A percentile compares a stretch with the other conserved stretches of the same genome.
Evolutionary conservation across 2,113 vertebrate species (phyloP).

Genomic region (Ochotona curzoniae): DNA sequence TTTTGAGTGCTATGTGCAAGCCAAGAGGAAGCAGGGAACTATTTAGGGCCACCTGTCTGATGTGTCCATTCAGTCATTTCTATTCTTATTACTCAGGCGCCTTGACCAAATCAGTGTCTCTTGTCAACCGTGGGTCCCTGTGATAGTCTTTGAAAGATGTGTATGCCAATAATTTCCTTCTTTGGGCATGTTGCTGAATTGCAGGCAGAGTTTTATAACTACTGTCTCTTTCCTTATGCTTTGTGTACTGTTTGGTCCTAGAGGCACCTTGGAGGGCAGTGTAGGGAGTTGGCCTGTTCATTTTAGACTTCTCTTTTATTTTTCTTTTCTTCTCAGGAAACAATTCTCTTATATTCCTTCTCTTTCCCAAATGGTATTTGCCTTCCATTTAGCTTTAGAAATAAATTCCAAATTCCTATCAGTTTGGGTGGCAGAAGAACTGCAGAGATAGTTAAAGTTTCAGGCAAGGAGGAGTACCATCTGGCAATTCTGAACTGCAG

Average conservation of each 20-base stretch:
- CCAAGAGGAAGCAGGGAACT: background rate
- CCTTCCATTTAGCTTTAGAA: background rate
- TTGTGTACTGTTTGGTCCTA: no score
- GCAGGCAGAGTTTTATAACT: background rate
- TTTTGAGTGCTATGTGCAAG: background rate
- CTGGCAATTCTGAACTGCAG: background rate
- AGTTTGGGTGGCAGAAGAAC: background rate
- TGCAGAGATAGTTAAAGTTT: conserved; percentile 1
- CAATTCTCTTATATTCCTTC: background rate
- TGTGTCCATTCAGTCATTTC: background rate
- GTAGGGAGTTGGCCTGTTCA: background rate
- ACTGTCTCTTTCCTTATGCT: no score
- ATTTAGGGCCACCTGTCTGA: background rate
- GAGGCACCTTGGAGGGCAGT: background rate
- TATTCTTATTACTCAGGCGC: background rate
- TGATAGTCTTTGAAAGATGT: background rate
- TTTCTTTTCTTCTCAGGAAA: background rate
- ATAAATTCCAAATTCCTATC: background rate
- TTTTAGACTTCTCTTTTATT: background rate
- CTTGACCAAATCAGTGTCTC: background rate
- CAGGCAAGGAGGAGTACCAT: background rate
- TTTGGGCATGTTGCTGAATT: background rate
- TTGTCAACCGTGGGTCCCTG: background rate
- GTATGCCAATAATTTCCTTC: background rate
- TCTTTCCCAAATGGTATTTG: background rate